Evolutionary conservation across 1,140 invertebrate species (phyloP).

Genomic region (Portunus trituberculatus): DNA sequence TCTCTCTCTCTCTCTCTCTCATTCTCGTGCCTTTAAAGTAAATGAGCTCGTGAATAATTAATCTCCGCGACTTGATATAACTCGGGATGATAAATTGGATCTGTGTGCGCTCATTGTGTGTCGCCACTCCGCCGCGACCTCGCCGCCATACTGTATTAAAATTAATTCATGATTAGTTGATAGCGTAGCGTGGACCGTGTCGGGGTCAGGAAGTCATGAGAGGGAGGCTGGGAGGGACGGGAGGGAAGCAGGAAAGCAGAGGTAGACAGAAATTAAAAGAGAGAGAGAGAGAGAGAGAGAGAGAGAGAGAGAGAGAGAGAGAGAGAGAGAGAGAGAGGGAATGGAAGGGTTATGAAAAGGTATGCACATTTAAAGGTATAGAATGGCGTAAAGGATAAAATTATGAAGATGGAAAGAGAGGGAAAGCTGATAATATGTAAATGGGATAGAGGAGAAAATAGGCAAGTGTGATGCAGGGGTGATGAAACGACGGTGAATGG

Average conservation of each 20-base stretch:
- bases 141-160: conserved; percentile 45
- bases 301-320: not conserved
- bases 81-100: conserved; percentile 44
- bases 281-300: conserved; percentile 7
- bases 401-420: conserved; percentile 12
- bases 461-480: not conserved
- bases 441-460: not conserved
- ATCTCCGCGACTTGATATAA: conserved; percentile 5
- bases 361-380: not conserved
- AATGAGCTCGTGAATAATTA: conserved; percentile 42
- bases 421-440: not conserved
- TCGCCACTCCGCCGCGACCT: not conserved
- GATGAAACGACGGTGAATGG: not conserved
- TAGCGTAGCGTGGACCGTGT: not conserved
- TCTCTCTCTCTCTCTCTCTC: conserved; percentile 19
- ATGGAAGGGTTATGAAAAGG: not conserved
- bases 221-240: not conserved
- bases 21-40: not conserved
- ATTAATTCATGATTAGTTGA: conserved; percentile 54
- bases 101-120: not conserved
- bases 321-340: not conserved
- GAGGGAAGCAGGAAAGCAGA: not conserved
- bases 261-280: not conserved
- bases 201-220: not conserved
- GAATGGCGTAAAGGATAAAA: not conserved